Conservation (phyloP, 2,888 invertebrate species). For the Sialis fuliginosa region DNA sequence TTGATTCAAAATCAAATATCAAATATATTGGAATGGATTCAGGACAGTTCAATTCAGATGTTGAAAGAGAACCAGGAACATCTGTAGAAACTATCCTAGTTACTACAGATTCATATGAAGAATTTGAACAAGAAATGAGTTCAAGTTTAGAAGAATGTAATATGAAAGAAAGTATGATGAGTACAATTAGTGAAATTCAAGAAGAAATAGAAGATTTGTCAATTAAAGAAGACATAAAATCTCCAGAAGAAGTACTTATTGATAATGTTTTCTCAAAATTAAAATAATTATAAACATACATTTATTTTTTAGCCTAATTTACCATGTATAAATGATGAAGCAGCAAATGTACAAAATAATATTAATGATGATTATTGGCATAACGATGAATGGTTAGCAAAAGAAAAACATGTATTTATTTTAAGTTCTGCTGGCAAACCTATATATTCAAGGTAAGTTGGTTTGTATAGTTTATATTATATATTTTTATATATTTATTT, state of each 20-base stretch:
- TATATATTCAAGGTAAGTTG: slow-evolving; percentile 66
- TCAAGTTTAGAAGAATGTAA: slow-evolving; percentile 39
- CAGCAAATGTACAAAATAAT: neutral
- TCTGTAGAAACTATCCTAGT: slow-evolving; percentile 48
- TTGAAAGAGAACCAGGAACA: slow-evolving; percentile 33
- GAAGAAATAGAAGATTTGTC: slow-evolving; percentile 21
- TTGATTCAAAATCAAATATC: too few species aligned
- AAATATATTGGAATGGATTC: too few species aligned
- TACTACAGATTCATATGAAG: slow-evolving; percentile 51
- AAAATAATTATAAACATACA: neutral
- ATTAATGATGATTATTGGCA: slow-evolving; percentile 40
- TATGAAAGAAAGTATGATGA: slow-evolving; percentile 32
- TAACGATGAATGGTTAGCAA: slow-evolving; percentile 56
- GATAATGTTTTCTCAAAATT: neutral
- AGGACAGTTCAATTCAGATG: neutral
- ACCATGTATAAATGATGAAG: neutral
- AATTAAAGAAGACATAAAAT: slow-evolving; percentile 9
- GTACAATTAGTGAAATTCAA: slow-evolving; percentile 39
- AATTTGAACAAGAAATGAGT: slow-evolving; percentile 47
- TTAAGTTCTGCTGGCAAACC: slow-evolving; percentile 93
- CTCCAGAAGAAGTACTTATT: slow-evolving; percentile 10
- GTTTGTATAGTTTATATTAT: neutral
- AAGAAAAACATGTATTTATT: slow-evolving; percentile 85
- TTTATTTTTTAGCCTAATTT: neutral
- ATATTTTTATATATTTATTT: slow-evolving; percentile 6